These are phyloP conservation scores for Stercorarius parasiticus DNA, from an alignment of 2,113 vertebrate species.

Conservation along the genomic window DNA sequence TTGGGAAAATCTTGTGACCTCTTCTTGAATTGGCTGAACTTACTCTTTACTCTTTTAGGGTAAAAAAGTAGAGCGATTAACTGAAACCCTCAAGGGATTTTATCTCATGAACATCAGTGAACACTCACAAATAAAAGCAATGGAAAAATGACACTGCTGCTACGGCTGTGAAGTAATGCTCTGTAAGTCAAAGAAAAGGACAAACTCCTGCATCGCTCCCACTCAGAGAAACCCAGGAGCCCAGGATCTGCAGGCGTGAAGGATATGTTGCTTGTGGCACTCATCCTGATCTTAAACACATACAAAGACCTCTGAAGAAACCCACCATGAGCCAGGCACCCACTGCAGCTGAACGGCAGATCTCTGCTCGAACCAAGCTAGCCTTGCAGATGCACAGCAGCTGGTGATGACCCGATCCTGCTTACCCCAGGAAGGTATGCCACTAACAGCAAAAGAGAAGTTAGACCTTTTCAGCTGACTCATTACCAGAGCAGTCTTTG, in stretches of 20 bases:
- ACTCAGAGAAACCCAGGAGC: constrained; percentile 2
- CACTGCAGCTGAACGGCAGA: not conserved
- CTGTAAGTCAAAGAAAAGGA: constrained; percentile 1
- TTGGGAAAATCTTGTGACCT: not conserved
- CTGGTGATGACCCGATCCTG: not conserved
- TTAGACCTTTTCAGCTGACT: constrained; percentile 29
- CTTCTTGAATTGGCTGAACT: not conserved
- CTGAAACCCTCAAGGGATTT: not conserved
- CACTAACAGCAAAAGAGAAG: not conserved
- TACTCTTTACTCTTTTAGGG: not conserved
- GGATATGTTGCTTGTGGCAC: not conserved
- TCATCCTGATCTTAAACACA: not conserved
- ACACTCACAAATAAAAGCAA: not conserved
- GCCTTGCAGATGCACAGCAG: not conserved
- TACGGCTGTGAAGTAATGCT: not conserved
- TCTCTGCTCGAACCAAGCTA: not conserved
- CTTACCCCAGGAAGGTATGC: not conserved
- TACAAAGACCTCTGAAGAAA: not conserved
- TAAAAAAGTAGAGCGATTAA: not conserved
- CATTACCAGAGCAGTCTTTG: not conserved
- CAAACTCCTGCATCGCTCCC: not conserved
- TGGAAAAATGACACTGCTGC: not conserved
- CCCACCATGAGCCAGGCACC: not conserved
- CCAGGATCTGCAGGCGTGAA: not conserved
- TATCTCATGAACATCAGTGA: not conserved